These are phyloP conservation scores for Sebastes iracundus DNA, from an alignment of 2,797 vertebrate genomes.

Conservation along the genomic window DNA sequence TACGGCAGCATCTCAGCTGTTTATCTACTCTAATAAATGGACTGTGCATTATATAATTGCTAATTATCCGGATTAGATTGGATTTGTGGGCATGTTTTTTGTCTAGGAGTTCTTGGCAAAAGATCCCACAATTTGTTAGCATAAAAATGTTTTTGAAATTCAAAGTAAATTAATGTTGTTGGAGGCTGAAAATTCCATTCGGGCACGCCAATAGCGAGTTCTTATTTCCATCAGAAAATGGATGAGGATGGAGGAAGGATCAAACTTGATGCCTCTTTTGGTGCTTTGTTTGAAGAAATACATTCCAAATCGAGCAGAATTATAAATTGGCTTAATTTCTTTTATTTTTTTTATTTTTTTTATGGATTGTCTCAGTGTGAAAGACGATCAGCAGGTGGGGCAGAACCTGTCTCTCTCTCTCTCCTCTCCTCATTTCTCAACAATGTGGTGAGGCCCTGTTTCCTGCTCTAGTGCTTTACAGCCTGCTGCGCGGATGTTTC, in stretches of 20 bases:
- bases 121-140: background rate
- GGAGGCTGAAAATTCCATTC: conserved; percentile 21
- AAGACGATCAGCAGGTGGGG: conserved; percentile 45
- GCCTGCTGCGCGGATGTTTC: conserved; percentile 39
- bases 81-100: background rate
- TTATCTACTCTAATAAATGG: conserved; percentile 37
- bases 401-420: conserved; percentile 2
- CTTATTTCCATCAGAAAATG: conserved; percentile 3
- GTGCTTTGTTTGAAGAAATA: conserved; percentile 31
- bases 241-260: background rate
- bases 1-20: conserved; percentile 24
- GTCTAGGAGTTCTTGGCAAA: background rate
- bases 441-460: conserved; percentile 32
- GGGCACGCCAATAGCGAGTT: background rate
- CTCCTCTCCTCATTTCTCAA: conserved; percentile 4
- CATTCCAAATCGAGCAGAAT: conserved; percentile 58
- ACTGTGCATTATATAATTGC: conserved; percentile 21
- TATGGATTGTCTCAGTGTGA: background rate
- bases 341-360: background rate
- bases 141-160: conserved; percentile 20
- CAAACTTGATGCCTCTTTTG: background rate
- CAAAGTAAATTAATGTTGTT: conserved; percentile 8
- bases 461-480: conserved; percentile 27
- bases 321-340: conserved; percentile 16
- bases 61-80: conserved; percentile 9